Conservation (phyloP, 2,888 invertebrate species). For the Nephrocerus scutellatus region DNA sequence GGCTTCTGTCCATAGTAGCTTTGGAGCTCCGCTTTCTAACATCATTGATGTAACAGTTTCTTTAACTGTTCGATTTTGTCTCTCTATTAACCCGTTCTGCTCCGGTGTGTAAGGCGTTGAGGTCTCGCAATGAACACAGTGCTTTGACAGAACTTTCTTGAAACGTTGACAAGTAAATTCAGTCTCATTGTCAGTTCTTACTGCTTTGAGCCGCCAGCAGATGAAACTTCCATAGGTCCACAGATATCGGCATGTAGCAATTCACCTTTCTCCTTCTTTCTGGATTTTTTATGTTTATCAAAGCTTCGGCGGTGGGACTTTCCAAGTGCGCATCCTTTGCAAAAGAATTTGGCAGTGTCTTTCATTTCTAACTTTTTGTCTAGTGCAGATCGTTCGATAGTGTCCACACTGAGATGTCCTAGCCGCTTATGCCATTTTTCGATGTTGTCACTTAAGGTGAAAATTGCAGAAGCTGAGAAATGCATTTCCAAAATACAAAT, state of each 20-base stretch:
- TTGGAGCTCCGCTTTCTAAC: conserved; percentile 5
- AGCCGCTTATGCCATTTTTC: too few species aligned
- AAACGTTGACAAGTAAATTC: neutral
- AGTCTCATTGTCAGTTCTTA: conserved; percentile 1
- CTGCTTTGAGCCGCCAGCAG: neutral
- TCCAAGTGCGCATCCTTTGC: conserved; percentile 2
- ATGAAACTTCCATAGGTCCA: conserved; percentile 4
- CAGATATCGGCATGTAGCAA: conserved; percentile 2
- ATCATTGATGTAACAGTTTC: conserved; percentile 7
- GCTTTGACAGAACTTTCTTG: conserved; percentile 4
- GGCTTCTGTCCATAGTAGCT: conserved; percentile 5
- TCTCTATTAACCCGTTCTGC: conserved; percentile 7
- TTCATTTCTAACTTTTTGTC: conserved; percentile 1
- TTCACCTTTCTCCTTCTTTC: neutral
- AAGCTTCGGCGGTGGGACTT: too few species aligned
- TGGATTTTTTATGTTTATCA: neutral
- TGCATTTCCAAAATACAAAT: too few species aligned
- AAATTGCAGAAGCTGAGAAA: too few species aligned
- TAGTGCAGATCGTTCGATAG: conserved; percentile 2
- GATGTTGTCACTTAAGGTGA: too few species aligned
- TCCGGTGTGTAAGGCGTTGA: conserved; percentile 6
- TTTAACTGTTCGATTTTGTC: conserved; percentile 9
- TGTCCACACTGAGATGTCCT: too few species aligned
- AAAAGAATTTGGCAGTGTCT: neutral
- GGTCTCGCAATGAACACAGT: conserved; percentile 8